Evolutionary conservation across 2,113 vertebrate genomes (phyloP).

Genomic region (Plecotus auritus): DNA sequence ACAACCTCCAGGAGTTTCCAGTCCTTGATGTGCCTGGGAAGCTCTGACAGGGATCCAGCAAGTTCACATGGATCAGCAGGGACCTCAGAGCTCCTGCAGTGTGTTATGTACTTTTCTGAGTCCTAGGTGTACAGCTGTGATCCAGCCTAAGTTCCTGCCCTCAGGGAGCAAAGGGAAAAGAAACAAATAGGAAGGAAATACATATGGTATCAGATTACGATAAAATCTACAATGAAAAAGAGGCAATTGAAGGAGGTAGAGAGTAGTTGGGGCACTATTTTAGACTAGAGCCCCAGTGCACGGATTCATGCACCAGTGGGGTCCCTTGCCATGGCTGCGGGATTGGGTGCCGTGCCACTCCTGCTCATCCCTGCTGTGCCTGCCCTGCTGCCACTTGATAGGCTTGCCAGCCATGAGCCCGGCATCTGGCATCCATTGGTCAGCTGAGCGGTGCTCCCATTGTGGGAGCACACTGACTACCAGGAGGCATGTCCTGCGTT

Average conservation of each 20-base stretch:
- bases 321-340: too few relatives aligned
- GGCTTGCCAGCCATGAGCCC: too few relatives aligned
- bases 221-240: not conserved
- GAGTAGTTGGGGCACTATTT: not conserved
- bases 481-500: too few relatives aligned
- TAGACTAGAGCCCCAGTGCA: too few relatives aligned
- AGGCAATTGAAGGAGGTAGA: not conserved
- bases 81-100: not conserved
- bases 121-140: not conserved
- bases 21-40: not conserved
- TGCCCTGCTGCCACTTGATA: too few relatives aligned
- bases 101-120: not conserved
- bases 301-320: too few relatives aligned
- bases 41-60: not conserved
- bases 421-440: too few relatives aligned
- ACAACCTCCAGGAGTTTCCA: not conserved
- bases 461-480: too few relatives aligned
- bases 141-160: not conserved
- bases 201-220: not conserved
- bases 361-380: too few relatives aligned
- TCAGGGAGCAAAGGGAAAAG: not conserved
- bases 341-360: too few relatives aligned
- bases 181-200: not conserved
- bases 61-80: not conserved
- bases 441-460: too few relatives aligned